These are phyloP conservation scores for Hippocampus comes DNA, from an alignment of 2,113 vertebrate genomes.

Conservation along the genomic window DNA sequence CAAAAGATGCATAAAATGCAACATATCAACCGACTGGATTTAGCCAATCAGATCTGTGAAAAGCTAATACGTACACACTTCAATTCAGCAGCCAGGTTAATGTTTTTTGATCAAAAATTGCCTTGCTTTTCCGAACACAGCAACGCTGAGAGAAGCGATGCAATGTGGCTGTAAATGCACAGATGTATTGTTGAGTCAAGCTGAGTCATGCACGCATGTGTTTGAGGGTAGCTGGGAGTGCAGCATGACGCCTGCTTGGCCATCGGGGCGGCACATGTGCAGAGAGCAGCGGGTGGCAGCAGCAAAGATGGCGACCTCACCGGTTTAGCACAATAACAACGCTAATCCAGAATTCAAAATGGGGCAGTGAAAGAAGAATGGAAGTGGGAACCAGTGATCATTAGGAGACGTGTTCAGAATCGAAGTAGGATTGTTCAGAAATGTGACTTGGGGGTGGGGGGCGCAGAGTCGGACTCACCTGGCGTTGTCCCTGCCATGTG, in stretches of 20 bases:
- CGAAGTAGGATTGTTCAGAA: background rate
- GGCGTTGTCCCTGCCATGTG: constrained; percentile 94
- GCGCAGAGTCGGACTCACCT: constrained; percentile 70
- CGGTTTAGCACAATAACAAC: constrained; percentile 44
- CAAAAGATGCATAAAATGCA: too few species aligned
- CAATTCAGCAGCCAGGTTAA: constrained; percentile 5
- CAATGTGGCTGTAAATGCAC: constrained; percentile 26
- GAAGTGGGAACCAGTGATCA: constrained; percentile 53
- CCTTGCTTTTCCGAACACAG: constrained; percentile 23
- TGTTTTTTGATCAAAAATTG: constrained; percentile 9
- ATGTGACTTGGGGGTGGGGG: background rate
- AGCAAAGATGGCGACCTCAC: constrained; percentile 27
- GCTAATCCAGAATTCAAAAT: constrained; percentile 56
- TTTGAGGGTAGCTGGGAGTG: constrained; percentile 26
- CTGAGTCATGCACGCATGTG: constrained; percentile 37
- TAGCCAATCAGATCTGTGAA: too few species aligned
- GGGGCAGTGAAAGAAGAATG: constrained; percentile 62
- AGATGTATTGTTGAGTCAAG: constrained; percentile 46
- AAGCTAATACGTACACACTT: background rate
- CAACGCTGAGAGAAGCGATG: constrained; percentile 22
- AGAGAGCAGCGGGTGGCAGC: constrained; percentile 15
- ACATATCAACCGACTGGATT: too few species aligned
- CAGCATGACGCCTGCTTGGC: constrained; percentile 21
- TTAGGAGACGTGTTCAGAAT: too few species aligned
- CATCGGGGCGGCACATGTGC: constrained; percentile 10